phyloP scores from a whole-genome alignment of 1,140 invertebrate genomes.

The Dreissena polymorpha region DNA sequence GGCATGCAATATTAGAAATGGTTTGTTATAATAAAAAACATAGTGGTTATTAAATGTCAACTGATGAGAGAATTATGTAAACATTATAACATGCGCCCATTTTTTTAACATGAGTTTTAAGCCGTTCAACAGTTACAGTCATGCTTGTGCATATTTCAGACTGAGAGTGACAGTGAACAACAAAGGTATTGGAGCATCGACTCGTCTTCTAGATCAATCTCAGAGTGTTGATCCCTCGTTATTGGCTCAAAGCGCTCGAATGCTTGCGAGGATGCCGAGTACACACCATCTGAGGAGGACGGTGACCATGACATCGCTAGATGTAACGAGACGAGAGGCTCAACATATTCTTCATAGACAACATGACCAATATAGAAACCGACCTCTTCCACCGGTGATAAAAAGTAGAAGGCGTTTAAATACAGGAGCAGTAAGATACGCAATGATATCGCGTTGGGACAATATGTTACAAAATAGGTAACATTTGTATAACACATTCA shows the following conservation, averaged over 20 bases:
- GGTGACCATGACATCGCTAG: not conserved
- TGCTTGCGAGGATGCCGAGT: not conserved
- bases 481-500: no score
- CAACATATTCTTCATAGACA: not conserved
- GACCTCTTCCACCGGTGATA: conserved; percentile 19
- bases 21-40: not conserved
- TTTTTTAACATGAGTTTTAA: not conserved
- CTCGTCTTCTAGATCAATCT: not conserved
- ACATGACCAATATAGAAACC: conserved; percentile 20
- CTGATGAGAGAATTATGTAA: no score
- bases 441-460: no score
- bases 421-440: conserved; percentile 26
- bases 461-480: no score
- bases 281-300: no score
- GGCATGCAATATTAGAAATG: not conserved
- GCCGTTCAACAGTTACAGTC: not conserved
- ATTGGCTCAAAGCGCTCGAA: conserved; percentile 7
- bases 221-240: not conserved
- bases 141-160: not conserved
- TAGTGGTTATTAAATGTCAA: not conserved
- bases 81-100: not conserved
- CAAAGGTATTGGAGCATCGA: conserved; percentile 10
- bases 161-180: not conserved
- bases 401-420: conserved; percentile 13
- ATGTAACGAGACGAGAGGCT: not conserved